Conservation (phyloP, 2,797 vertebrate genomes). For the Cryptoprocta ferox region DNA sequence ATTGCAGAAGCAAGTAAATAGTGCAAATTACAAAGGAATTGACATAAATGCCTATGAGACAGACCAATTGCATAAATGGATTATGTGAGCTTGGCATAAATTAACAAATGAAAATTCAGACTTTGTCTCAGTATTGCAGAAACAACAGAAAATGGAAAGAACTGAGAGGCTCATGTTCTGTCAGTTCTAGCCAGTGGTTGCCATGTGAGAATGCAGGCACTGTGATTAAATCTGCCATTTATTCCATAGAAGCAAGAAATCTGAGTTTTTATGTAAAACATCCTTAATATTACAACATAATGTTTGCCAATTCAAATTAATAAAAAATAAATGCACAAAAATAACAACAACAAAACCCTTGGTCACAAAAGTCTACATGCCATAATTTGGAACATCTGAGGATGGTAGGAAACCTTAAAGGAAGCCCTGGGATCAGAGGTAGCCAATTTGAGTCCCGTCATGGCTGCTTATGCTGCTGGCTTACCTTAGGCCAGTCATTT, state of each 20-base stretch:
- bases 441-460: background rate
- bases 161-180: background rate
- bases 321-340: background rate
- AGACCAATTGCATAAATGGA: background rate
- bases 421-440: background rate
- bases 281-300: background rate
- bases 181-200: background rate
- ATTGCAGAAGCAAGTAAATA: background rate
- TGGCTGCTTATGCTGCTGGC: background rate
- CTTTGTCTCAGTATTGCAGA: background rate
- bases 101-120: background rate
- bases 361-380: background rate
- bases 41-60: background rate
- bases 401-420: background rate
- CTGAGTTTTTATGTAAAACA: background rate
- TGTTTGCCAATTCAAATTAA: background rate
- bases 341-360: background rate
- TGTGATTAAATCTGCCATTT: background rate
- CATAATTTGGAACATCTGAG: background rate
- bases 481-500: background rate
- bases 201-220: no score
- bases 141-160: background rate
- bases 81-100: background rate
- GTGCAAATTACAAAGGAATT: background rate
- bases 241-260: background rate